Base-by-base conservation (phyloP, 2,113 vertebrate species). In the Myrmecophaga tridactyla region DNA sequence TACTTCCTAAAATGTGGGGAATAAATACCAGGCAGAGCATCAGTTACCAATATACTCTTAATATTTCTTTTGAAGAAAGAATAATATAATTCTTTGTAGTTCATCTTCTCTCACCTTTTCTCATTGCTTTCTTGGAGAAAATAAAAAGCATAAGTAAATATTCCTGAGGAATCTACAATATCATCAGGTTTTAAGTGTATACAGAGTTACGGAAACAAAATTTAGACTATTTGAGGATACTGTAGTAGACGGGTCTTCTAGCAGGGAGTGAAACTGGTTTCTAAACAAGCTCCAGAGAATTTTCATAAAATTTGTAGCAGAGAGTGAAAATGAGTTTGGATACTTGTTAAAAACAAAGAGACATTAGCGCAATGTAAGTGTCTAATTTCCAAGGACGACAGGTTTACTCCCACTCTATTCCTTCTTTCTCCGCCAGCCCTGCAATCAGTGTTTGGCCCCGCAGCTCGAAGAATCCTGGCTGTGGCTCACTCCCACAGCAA, bases 381-480 rank as follows among this genome's bases (percentile, higher is more conserved):
- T 78, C 63, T 60, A 72, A 9, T 0, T 0, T 82, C 13, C 0
- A 2, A 46, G 80, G 18, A 4, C 51, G 77, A 13, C 75, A 25
- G 6, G 1, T 8, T 56, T 41, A 84, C 23, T 20, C 34, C 60
- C 80, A 77, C 4, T 88, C 5, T 1, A 7, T 77, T 58, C 41
- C 69, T 76, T 94, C 51, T 95, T 53, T 63, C 89, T 46, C 60
- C 56, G 51, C 4, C 97, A 99, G 98, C 98, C 92, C 97, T 99
- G 11, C 98, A 99, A 72, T 99, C 98, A 0, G 95, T 98, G 80
- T 98, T 99, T 0, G 98, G 98, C 2, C 98, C 98, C 0, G 98
- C 98, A 4, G 98, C 98, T 81, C 98, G 98, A 34, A 98, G 97
- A 77, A 98, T 99, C 62, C 86, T 99, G 34, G 98, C 98, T 0